Evolutionary conservation across 2,113 vertebrate genomes (phyloP), one percentile per base, ranked within the genome.

Genomic region (Telmatochromis bifrenatus): DNA sequence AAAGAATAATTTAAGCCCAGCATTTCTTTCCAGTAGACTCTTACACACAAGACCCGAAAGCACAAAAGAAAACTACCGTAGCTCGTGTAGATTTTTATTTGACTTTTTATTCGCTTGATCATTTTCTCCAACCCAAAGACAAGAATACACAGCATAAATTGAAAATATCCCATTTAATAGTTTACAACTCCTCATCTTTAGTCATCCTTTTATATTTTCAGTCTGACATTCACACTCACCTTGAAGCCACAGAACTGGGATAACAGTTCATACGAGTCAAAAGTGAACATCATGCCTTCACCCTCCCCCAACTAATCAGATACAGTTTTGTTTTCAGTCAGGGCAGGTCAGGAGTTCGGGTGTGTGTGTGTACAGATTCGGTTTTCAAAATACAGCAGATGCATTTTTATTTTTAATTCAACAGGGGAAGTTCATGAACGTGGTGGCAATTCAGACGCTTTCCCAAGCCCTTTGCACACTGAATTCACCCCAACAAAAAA

Each of bases 101-200:
- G 31, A 93, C 81, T 88, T 94, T 97, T 98, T 98, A 98, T 97
- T 98, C 92, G 97, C 97, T 95, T 97, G 95, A 97, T 97, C 96
- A 96, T 97, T 97, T 98, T 98, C 97, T 97, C 97, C 97, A 98
- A 98, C 97, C 97, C 97, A 98, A 98, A 98, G 97, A 98, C 98
- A 98, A 97, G 97, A 96, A 98, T 97, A 99, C 97, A 98, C 97
- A 98, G 97, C 97, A 98, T 97, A 97, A 97, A 96, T 98, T 97
- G 97, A 99, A 98, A 98, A 97, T 97, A 98, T 97, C 97, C 97
- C 97, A 98, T 97, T 96, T 97, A 97, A 97, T 98, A 95, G 97
- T 98, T 97, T 97, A 99, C 97, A 98, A 96, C 97, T 95, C 91
- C 95, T 97, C 92, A 93, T 95, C 90, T 95, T 95, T 89, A 94